These are phyloP conservation scores for Gisinianus flammeolus DNA, from an alignment of 2,888 invertebrate species.

Conservation along the genomic window DNA sequence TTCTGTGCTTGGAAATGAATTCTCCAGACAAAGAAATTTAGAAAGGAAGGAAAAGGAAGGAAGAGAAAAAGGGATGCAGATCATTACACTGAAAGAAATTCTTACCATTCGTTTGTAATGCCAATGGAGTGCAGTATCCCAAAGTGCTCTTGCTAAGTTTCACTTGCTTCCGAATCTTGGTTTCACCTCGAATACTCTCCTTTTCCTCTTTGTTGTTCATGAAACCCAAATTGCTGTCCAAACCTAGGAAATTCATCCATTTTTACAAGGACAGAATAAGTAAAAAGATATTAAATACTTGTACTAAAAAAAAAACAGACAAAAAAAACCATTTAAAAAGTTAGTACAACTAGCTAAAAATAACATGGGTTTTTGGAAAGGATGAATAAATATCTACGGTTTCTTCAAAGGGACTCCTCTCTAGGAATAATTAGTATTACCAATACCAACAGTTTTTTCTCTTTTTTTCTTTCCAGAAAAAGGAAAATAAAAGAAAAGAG, in stretches of 20 bases:
- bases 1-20: neutral
- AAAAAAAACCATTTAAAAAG: neutral
- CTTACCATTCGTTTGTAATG: conserved; percentile 82
- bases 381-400: neutral
- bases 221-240: conserved; percentile 78
- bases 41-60: conserved; percentile 3
- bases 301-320: neutral
- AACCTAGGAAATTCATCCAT: conserved; percentile 66
- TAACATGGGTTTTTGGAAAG: neutral
- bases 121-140: conserved; percentile 79
- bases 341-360: neutral
- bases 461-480: too few relatives aligned
- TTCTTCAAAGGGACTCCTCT: neutral
- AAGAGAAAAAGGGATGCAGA: neutral
- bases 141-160: conserved; percentile 76
- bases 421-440: too few relatives aligned
- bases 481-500: too few relatives aligned
- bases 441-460: too few relatives aligned
- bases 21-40: neutral
- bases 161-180: conserved; percentile 74
- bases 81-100: neutral
- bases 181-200: conserved; percentile 71
- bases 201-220: conserved; percentile 76
- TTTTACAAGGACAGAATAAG: neutral
- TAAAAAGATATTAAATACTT: neutral